These are phyloP conservation scores for Microctenopoma steveboyesi DNA, from an alignment of 2,797 vertebrate genomes.

Conservation along the genomic window DNA sequence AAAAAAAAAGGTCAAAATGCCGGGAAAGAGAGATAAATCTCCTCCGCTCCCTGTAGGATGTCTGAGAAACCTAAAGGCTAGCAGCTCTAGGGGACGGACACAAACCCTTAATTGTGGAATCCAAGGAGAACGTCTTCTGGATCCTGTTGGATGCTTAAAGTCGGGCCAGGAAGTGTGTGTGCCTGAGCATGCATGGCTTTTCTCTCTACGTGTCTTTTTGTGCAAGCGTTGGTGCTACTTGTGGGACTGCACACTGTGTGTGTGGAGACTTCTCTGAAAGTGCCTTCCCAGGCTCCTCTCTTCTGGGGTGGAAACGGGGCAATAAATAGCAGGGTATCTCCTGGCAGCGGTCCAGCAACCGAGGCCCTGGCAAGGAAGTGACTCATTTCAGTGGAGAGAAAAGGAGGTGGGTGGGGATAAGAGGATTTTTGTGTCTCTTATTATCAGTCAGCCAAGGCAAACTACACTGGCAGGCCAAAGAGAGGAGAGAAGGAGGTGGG, in stretches of 20 bases:
- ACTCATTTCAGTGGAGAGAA: conserved; percentile 80
- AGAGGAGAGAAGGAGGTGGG: conserved; percentile 47
- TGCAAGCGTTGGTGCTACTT: conserved; percentile 33
- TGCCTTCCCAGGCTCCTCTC: conserved; percentile 76
- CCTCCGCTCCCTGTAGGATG: conserved; percentile 60
- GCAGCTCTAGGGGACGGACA: conserved; percentile 65
- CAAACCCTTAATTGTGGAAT: conserved; percentile 80
- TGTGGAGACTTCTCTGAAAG: conserved; percentile 47
- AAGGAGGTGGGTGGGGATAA: conserved; percentile 67
- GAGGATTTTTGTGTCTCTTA: conserved; percentile 87
- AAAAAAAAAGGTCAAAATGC: conserved; percentile 54
- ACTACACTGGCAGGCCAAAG: conserved; percentile 82
- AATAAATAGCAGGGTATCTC: conserved; percentile 88
- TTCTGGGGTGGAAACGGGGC: conserved; percentile 82
- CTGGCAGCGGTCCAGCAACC: conserved; percentile 83
- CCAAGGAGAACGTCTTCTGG: conserved; percentile 75
- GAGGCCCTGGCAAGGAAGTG: conserved; percentile 82
- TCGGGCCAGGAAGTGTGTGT: conserved; percentile 71
- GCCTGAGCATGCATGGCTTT: conserved; percentile 45
- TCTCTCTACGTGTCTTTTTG: conserved; percentile 45
- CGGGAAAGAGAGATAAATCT: conserved; percentile 69
- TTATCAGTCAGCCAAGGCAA: conserved; percentile 89
- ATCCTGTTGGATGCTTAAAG: conserved; percentile 82
- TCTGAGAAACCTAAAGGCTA: conserved; percentile 69
- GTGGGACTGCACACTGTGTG: conserved; percentile 22